A percentile compares a stretch with the other conserved stretches of the same genome.
phyloP scores from a whole-genome alignment of 2,113 vertebrate species.

The Damaliscus lunatus region DNA sequence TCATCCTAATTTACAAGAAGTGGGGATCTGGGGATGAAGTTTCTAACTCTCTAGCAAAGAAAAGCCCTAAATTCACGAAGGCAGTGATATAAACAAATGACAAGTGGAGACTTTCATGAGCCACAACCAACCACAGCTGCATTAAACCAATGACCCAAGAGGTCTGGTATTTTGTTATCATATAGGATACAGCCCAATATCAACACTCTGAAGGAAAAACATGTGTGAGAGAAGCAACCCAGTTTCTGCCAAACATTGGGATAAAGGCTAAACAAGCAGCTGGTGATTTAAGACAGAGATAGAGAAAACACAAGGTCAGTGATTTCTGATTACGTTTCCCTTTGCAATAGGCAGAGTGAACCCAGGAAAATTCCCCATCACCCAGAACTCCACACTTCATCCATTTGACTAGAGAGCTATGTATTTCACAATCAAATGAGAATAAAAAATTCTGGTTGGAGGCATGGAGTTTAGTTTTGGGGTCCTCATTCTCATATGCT shows the following conservation, averaged over 20 bases:
- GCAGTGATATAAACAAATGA: slow-evolving; percentile 55
- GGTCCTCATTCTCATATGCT: background rate
- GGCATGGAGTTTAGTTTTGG: background rate
- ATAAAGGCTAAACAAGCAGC: slow-evolving; percentile 61
- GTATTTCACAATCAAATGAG: background rate
- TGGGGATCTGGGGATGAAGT: background rate
- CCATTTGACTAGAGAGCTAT: background rate
- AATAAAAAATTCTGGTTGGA: background rate
- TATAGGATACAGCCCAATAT: slow-evolving; percentile 64
- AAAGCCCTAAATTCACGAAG: background rate
- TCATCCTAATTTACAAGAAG: background rate
- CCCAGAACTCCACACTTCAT: background rate
- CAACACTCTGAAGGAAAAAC: slow-evolving; percentile 67
- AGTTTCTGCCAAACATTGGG: slow-evolving; percentile 43
- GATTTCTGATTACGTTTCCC: background rate
- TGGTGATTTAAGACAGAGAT: slow-evolving; percentile 62
- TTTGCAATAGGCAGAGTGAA: background rate
- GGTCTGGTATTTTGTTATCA: slow-evolving; percentile 74
- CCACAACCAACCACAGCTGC: slow-evolving; percentile 54
- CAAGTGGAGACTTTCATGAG: slow-evolving; percentile 49
- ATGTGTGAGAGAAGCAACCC: slow-evolving; percentile 46
- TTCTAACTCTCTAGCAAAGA: background rate
- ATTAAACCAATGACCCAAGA: slow-evolving; percentile 55
- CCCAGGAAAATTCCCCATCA: background rate
- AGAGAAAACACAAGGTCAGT: slow-evolving; percentile 19